phyloP scores from a whole-genome alignment of 2,797 vertebrate species.

The Tachyglossus aculeatus region DNA sequence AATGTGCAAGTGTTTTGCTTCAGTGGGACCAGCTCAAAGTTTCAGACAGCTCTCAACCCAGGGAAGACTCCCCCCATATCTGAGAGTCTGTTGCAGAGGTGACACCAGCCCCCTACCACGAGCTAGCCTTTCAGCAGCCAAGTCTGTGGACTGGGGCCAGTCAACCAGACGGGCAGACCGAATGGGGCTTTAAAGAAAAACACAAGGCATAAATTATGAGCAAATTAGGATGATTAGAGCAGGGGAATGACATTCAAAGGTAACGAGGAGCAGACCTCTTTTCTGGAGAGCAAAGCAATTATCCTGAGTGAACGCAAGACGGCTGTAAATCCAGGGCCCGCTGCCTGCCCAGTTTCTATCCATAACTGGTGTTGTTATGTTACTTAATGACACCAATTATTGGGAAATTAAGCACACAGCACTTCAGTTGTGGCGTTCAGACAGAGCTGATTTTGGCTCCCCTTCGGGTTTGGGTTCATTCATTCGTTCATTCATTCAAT shows the following conservation, averaged over 20 bases:
- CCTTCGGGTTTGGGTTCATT: slow-evolving; percentile 36
- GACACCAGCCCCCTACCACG: too few relatives aligned
- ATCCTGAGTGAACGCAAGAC: slow-evolving; percentile 38
- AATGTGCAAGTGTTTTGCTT: too few relatives aligned
- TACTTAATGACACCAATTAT: slow-evolving; percentile 74
- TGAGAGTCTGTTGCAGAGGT: too few relatives aligned
- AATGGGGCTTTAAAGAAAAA: slow-evolving; percentile 49
- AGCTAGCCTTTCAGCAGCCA: not conserved
- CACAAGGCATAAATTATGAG: slow-evolving; percentile 55
- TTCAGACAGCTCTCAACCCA: too few relatives aligned
- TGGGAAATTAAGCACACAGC: slow-evolving; percentile 72
- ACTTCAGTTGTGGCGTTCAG: slow-evolving; percentile 60
- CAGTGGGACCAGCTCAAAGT: too few relatives aligned
- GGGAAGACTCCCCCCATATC: too few relatives aligned
- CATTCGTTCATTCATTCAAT: slow-evolving; percentile 63
- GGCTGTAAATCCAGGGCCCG: slow-evolving; percentile 47
- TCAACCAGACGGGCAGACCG: slow-evolving; percentile 58
- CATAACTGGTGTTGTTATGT: slow-evolving; percentile 60
- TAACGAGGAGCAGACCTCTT: slow-evolving; percentile 52
- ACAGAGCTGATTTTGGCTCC: slow-evolving; percentile 48
- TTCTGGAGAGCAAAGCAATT: slow-evolving; percentile 64
- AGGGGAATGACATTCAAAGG: slow-evolving; percentile 53
- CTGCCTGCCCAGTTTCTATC: slow-evolving; percentile 49
- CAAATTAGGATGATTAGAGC: slow-evolving; percentile 49
- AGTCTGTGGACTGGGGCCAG: slow-evolving; percentile 8